Evolutionary conservation across 2,888 invertebrate species (phyloP), one percentile per base, ranked within the genome.

Genomic region (Odontocolon sp.): DNA sequence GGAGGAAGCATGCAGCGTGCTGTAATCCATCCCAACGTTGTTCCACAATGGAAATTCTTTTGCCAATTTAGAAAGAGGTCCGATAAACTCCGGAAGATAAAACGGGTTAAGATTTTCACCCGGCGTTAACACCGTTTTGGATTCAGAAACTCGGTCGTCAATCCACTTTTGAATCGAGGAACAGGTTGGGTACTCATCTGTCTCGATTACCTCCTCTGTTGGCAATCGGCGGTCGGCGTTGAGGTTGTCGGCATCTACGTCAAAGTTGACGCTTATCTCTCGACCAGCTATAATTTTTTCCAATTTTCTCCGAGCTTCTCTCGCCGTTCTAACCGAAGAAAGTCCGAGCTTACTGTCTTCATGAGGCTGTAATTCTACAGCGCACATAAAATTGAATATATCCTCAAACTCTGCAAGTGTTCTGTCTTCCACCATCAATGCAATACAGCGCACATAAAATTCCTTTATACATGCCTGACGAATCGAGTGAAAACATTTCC

Each of bases 391-490:
- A 21, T 0, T 1, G n/a, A 54, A 67, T 2, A 38, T 54, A 1
- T 67, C 8, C 4, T n/a, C 23, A 26, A 67, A 54, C 26, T 52
- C 14, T 1, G 54, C 4, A 23, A 23, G 3, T 8, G 45, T 14
- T 23, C 23, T 9, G 26, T 21, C 33, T 1, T 67, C 67, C 3
- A 54, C 16, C 52, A 67, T 38, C n/a, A 71, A n/a, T 2, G 67
- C 70, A 26, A 76, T 16, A 31, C 66, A 71, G 6, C 76, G 56
- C 8, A 76, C 47, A 38, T 57, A 78, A 21, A 78, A 78, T 5
- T 76, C 75, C 47, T 67, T 78, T 9, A 77, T 64, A 6, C 16
- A 23, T 16, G 31, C 9, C n/a, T 64, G 63, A 26, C 45, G 68
- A 8, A 31, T 11, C 6, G 26, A 23, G 11, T 59, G 18, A 31